Percentiles rank a stretch among this genome's conserved stretches.
These are phyloP conservation scores for Drosophila ohnishii DNA, from an alignment of 1,140 invertebrate species.

Conservation along the genomic window DNA sequence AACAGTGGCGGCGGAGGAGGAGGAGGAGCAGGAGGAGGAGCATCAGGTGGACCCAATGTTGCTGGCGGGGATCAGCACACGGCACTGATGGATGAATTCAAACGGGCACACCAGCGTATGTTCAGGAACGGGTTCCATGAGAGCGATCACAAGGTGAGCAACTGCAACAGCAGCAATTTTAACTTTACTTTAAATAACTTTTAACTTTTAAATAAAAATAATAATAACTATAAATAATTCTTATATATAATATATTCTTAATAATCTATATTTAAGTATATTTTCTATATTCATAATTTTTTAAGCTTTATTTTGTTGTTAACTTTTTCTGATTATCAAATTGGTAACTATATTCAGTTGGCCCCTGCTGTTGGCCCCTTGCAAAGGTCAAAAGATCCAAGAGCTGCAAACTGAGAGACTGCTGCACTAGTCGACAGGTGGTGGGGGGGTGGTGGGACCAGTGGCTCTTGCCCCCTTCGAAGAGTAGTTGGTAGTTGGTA, in stretches of 20 bases:
- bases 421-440: slow-evolving; percentile 45
- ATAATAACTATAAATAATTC: no score
- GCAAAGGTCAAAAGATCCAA: slow-evolving; percentile 67
- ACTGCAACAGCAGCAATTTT: slow-evolving; percentile 39
- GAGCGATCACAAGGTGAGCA: slow-evolving; percentile 81
- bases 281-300: no score
- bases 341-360: not conserved
- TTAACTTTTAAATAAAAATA: no score
- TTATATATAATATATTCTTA: no score
- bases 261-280: no score
- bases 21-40: slow-evolving; percentile 13
- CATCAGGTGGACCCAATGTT: slow-evolving; percentile 13
- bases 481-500: not conserved
- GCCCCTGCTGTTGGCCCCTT: slow-evolving; percentile 35
- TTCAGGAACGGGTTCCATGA: slow-evolving; percentile 85
- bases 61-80: slow-evolving; percentile 87
- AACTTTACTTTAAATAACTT: no score
- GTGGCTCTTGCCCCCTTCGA: not conserved
- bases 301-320: no score
- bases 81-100: slow-evolving; percentile 94
- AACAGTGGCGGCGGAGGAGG: not conserved
- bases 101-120: slow-evolving; percentile 92
- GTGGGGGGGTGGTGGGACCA: not conserved
- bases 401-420: slow-evolving; percentile 1
- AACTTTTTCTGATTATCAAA: not conserved